A percentile compares a stretch with the other conserved stretches of the same genome.
Conservation (phyloP, 2,797 vertebrate species). For the Poeciliopsis infans region DNA sequence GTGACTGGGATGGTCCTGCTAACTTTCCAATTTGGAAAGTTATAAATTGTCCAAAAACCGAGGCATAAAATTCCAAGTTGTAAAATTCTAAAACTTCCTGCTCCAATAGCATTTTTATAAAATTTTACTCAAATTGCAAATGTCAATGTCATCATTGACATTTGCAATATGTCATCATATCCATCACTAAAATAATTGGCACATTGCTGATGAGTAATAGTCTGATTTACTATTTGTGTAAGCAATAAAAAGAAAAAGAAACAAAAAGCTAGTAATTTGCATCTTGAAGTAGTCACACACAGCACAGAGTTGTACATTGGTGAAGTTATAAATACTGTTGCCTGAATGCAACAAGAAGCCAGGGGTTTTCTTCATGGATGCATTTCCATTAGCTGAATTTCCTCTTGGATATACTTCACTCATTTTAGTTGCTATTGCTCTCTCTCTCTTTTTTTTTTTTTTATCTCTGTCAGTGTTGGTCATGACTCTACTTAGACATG, state of each 20-base stretch:
- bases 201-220: not conserved
- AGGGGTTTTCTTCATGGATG: not conserved
- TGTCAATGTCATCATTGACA: too few relatives aligned
- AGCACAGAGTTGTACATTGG: not conserved
- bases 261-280: not conserved
- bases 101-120: not conserved
- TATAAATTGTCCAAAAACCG: not conserved
- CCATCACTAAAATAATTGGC: not conserved
- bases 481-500: constrained; percentile 52
- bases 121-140: not conserved
- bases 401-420: constrained; percentile 5
- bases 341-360: not conserved
- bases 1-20: not conserved
- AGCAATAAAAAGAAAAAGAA: not conserved
- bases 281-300: not conserved
- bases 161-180: not conserved
- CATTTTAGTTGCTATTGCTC: not conserved
- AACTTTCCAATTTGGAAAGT: not conserved
- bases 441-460: not conserved
- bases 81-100: not conserved
- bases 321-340: not conserved
- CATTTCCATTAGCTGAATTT: not conserved
- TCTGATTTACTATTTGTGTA: not conserved
- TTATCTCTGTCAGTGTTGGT: constrained; percentile 18
- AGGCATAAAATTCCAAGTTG: not conserved